Conservation (phyloP, 2,113 vertebrate genomes). For the Mastomys coucha region DNA sequence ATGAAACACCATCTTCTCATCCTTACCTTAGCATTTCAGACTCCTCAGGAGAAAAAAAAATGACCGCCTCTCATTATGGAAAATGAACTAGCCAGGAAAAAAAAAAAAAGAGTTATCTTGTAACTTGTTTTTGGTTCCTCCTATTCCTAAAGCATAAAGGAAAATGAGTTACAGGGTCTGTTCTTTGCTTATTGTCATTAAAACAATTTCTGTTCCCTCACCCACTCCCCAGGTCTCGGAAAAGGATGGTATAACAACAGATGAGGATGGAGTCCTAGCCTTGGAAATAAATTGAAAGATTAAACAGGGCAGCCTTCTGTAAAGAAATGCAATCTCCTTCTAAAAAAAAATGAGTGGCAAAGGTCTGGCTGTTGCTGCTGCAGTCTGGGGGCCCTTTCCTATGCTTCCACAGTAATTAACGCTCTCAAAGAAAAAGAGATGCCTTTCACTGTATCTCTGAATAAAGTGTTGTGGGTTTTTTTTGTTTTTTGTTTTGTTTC, state of each 20-base stretch:
- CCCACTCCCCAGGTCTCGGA: slow-evolving; percentile 69
- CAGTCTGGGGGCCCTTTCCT: slow-evolving; percentile 56
- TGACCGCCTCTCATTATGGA: slow-evolving; percentile 83
- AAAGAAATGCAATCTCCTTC: slow-evolving; percentile 59
- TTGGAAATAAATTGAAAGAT: slow-evolving; percentile 77
- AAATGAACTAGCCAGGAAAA: slow-evolving; percentile 84
- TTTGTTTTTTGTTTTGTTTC: neutral
- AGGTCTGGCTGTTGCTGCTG: slow-evolving; percentile 51
- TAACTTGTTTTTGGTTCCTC: slow-evolving; percentile 83
- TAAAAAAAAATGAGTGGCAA: slow-evolving; percentile 63
- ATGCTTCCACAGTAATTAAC: slow-evolving; percentile 74
- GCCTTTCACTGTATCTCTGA: slow-evolving; percentile 63
- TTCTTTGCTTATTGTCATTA: slow-evolving; percentile 83
- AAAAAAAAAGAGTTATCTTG: slow-evolving; percentile 74
- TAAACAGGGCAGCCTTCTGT: slow-evolving; percentile 58
- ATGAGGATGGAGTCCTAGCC: slow-evolving; percentile 66
- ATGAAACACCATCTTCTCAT: slow-evolving; percentile 87
- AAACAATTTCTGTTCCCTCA: slow-evolving; percentile 74
- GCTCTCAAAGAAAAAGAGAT: slow-evolving; percentile 43
- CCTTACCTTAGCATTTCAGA: slow-evolving; percentile 84
- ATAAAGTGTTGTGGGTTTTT: slow-evolving; percentile 57
- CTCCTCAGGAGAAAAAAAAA: slow-evolving; percentile 69
- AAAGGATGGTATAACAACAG: slow-evolving; percentile 74
- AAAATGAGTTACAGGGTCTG: slow-evolving; percentile 83
- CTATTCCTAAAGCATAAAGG: slow-evolving; percentile 84